Base-by-base conservation (phyloP, 2,888 invertebrate species). In the Drosophila hamatofila region DNA sequence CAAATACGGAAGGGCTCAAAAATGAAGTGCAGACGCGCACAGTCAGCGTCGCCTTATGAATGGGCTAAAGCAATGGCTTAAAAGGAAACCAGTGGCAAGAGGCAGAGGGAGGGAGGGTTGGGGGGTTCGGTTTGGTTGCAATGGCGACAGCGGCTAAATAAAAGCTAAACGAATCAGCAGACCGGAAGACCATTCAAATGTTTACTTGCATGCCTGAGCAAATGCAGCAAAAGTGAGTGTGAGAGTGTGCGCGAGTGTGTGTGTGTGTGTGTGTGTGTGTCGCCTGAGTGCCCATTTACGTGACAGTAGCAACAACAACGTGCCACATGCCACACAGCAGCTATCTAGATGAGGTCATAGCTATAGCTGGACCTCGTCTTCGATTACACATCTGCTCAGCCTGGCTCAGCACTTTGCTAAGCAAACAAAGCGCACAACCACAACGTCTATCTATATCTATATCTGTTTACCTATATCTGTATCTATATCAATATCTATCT, bases 121-220 rank as follows among this genome's bases (percentile, higher is more conserved):
- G 11, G 5, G n/a, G 44, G 9, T 11, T 46, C 3, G 30, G 27
- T n/a, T 27, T 12, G 48, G 27, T 0, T 48, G 49, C 25, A 65
- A 37, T 48, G 30, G 39, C 42, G 48, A 51, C 68, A 71, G 75
- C 69, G 67, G 57, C 72, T 78, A 80, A 78, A 78, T 76, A 74
- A 80, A 81, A 81, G 69, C 85, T 78, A 82, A 85, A 75, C 82
- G 82, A 86, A 89, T 89, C 83, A 88, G 79, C 75, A 82, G 72
- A 88, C 89, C 85, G 82, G 76, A 85, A 88, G 82, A 78, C 85
- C 77, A 85, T 78, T 79, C 83, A 88, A 77, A 76, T 78, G 70
- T 78, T 78, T 81, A 75, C 73, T 78, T 73, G 68, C 66, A 71
- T 66, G 76, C 60, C 72, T 68, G 64, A 65, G 67, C 80, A 66